phyloP scores from a whole-genome alignment of 1,140 invertebrate genomes.

The Tetramorium parvispinum region DNA sequence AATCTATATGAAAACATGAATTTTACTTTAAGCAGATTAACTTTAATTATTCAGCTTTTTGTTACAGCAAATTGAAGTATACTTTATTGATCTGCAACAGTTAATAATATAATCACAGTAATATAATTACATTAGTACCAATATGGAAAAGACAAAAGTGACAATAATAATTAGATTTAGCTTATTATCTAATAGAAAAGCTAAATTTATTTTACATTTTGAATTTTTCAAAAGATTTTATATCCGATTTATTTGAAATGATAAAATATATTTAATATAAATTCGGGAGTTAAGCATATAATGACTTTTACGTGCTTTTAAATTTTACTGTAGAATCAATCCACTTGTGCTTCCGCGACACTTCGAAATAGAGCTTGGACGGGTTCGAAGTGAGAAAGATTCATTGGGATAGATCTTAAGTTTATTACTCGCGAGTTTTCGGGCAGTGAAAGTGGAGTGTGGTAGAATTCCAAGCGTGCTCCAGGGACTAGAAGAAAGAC shows the following conservation, averaged over 20 bases:
- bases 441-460: conserved; percentile 39
- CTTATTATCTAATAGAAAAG: neutral
- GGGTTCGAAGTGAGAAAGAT: conserved; percentile 24
- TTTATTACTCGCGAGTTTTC: conserved; percentile 56
- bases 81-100: neutral
- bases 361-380: neutral
- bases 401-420: conserved; percentile 40
- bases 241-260: neutral
- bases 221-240: neutral
- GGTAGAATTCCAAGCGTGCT: conserved; percentile 36
- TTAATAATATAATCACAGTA: neutral
- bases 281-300: neutral
- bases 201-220: neutral
- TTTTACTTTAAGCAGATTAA: neutral
- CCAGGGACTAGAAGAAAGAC: conserved; percentile 49
- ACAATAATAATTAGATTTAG: neutral
- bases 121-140: neutral
- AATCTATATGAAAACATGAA: neutral
- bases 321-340: conserved; percentile 33
- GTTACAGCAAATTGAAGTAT: neutral
- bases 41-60: neutral
- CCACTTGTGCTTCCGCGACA: neutral
- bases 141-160: too few species aligned
- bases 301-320: neutral
- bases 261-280: neutral